Base-by-base conservation (phyloP, 2,113 vertebrate genomes). In the Hypomesus transpacificus region DNA sequence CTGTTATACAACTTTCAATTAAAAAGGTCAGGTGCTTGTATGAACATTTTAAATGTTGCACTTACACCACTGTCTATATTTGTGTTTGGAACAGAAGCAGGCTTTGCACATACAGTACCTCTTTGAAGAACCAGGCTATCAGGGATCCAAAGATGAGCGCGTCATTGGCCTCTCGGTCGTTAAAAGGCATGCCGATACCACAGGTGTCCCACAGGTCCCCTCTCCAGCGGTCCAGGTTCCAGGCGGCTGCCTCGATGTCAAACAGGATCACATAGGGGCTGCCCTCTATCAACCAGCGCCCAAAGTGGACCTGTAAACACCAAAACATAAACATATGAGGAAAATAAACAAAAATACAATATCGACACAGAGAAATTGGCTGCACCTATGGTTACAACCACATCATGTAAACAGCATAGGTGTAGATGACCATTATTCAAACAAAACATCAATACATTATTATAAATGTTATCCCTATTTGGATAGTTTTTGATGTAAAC, bases 201-300 rank as follows among this genome's bases (percentile, higher is more conserved):
- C 93, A 96, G 1, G 82, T 91, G 20, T 95, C 88, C 96, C 97
- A 99, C 82, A 99, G 90, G 86, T 98, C 96, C 0, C 93, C 94
- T 86, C 95, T 97, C 97, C 96, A 98, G 16, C 78, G 89, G 85
- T 99, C 96, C 90, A 99, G 81, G 69, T 97, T 98, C 94, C 95
- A 95, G 20, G 95, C 94, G 0, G 96, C 94, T 1, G 92, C 92
- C 75, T 90, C 87, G 6, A 97, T 93, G 82, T 99, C 96, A 3
- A 99, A 96, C 51, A 98, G 89, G 73, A 99, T 87, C 67, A 97
- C 95, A 0, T 93, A 98, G 0, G 97, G 97, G 69, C 92, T 96
- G 6, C 97, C 96, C 81, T 98, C 96, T 24, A 98, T 96, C 69
- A 99, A 84, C 97, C 97, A 99, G 52, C 95, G 93, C 72, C 97